Percentiles rank a stretch among this genome's conserved stretches.
Conservation (phyloP, 2,113 vertebrate genomes). For the Tor tambroides region DNA sequence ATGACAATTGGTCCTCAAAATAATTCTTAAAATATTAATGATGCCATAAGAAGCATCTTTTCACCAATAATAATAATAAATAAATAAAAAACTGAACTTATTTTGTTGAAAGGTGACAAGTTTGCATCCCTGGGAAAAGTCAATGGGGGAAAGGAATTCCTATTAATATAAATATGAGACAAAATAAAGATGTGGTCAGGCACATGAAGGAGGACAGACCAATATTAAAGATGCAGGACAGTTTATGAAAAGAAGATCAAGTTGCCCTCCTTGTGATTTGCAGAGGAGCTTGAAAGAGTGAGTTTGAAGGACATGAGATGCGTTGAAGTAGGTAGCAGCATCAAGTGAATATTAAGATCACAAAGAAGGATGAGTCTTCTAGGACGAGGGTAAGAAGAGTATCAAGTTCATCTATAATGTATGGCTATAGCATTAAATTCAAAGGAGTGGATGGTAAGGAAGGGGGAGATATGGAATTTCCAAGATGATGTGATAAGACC, state of each 20-base stretch:
- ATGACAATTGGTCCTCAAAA: neutral
- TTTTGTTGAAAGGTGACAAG: neutral
- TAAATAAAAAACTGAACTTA: too few relatives aligned
- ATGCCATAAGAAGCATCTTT: too few relatives aligned
- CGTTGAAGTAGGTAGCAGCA: conserved; percentile 16
- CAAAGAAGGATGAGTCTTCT: conserved; percentile 24
- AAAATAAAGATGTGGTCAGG: neutral
- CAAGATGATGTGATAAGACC: conserved; percentile 35
- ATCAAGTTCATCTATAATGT: conserved; percentile 33
- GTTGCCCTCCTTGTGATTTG: neutral
- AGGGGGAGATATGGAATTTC: conserved; percentile 24
- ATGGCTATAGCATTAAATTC: neutral
- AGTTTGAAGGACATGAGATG: conserved; percentile 15
- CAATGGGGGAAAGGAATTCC: neutral
- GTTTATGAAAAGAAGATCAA: conserved; percentile 1
- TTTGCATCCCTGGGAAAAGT: neutral
- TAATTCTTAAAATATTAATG: neutral
- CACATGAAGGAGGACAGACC: neutral
- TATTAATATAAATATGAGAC: neutral
- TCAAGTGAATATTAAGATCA: conserved; percentile 29
- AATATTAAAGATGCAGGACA: neutral
- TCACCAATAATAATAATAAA: neutral
- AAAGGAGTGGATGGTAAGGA: conserved; percentile 12
- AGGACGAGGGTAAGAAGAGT: conserved; percentile 5
- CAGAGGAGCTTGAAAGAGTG: neutral